A percentile compares a stretch with the other conserved stretches of the same genome.
These are phyloP conservation scores for Barypeithes pellucidus DNA, from an alignment of 2,888 invertebrate species.

Conservation along the genomic window DNA sequence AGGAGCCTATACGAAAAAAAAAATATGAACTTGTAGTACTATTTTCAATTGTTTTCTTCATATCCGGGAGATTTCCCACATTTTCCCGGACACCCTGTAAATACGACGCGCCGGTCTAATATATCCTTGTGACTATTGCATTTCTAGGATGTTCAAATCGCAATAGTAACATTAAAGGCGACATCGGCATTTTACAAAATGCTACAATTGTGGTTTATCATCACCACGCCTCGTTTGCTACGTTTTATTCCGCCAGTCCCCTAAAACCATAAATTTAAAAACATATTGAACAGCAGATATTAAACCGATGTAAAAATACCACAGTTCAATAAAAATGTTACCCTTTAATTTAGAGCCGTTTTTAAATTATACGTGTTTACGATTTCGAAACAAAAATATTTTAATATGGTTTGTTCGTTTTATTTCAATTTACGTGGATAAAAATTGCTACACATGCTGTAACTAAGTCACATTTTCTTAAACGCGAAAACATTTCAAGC, in stretches of 20 bases:
- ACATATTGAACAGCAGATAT: conserved; percentile 34
- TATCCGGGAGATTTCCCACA: no score
- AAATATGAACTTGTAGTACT: no score
- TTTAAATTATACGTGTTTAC: neutral
- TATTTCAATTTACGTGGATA: no score
- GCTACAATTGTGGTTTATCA: conserved; percentile 28
- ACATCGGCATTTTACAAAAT: conserved; percentile 5
- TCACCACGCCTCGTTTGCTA: conserved; percentile 25
- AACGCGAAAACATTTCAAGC: no score
- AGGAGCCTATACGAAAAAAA: no score
- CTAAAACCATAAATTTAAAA: conserved; percentile 36
- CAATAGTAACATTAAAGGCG: conserved; percentile 1
- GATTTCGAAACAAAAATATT: neutral
- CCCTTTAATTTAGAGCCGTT: conserved; percentile 7
- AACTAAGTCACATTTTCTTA: no score
- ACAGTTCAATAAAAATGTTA: conserved; percentile 21
- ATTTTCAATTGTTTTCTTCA: no score
- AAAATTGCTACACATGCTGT: no score
- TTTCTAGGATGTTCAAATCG: neutral
- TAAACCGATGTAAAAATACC: conserved; percentile 33
- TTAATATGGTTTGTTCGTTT: no score
- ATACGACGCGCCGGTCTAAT: no score
- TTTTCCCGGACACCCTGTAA: no score
- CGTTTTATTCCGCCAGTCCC: conserved; percentile 24
- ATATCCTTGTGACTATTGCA: neutral